Percentiles rank a stretch among this genome's conserved stretches.
phyloP scores from a whole-genome alignment of 2,888 invertebrate genomes.

The Dicyrtoma fusca region DNA sequence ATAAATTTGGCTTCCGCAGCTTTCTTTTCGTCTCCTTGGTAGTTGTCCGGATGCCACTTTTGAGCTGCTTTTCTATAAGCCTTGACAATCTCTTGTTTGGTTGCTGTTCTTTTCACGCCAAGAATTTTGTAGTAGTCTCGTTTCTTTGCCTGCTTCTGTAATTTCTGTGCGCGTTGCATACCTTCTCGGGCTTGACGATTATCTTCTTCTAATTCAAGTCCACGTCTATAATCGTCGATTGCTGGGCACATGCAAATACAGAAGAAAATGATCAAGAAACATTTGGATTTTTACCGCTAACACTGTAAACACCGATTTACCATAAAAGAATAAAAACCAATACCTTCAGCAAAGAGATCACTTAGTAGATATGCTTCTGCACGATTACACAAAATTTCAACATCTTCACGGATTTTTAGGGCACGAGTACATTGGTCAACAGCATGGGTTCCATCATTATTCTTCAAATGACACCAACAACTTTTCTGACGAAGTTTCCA shows the following conservation, averaged over 20 bases:
- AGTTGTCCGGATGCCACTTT: conserved; percentile 99
- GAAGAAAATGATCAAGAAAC: conserved; percentile 8
- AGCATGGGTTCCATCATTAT: conserved; percentile 62
- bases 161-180: conserved; percentile 80
- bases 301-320: too few species aligned
- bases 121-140: conserved; percentile 98
- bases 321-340: conserved; percentile 47
- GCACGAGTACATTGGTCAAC: conserved; percentile 78
- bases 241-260: conserved; percentile 64
- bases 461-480: conserved; percentile 55
- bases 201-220: conserved; percentile 78
- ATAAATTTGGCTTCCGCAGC: conserved; percentile 96
- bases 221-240: conserved; percentile 82
- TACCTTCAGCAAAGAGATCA: conserved; percentile 89
- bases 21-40: conserved; percentile 87
- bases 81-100: conserved; percentile 90
- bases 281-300: background rate
- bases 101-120: conserved; percentile 85
- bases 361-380: conserved; percentile 88
- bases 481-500: conserved; percentile 52
- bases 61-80: conserved; percentile 95
- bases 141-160: conserved; percentile 89
- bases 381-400: conserved; percentile 81
- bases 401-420: conserved; percentile 73
- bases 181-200: conserved; percentile 86